These are phyloP conservation scores for Orcinus orca DNA, from an alignment of 2,113 vertebrate genomes.

Conservation along the genomic window DNA sequence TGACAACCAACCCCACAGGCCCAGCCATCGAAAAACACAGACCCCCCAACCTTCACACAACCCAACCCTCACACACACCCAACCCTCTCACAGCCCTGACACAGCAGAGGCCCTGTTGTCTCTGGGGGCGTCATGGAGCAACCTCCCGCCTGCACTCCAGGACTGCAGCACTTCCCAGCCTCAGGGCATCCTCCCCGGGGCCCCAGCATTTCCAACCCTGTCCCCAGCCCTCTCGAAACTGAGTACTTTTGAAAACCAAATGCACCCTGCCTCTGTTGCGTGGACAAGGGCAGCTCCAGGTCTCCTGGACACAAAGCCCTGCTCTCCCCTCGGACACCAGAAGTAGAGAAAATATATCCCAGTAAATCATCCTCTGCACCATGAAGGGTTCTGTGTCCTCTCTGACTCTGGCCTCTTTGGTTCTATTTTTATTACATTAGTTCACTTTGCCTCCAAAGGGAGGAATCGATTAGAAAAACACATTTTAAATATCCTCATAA, in stretches of 20 bases:
- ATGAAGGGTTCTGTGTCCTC: not conserved
- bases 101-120: not conserved
- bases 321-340: not conserved
- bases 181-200: not conserved
- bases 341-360: not conserved
- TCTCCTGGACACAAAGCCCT: not conserved
- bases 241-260: not conserved
- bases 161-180: not conserved
- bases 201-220: not conserved
- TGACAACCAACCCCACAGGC: not conserved
- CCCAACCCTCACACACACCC: not conserved
- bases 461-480: not conserved
- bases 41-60: too few species aligned
- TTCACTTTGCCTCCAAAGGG: not conserved
- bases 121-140: not conserved
- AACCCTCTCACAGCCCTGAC: not conserved
- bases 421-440: not conserved
- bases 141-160: not conserved
- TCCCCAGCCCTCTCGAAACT: not conserved
- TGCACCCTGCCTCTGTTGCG: not conserved
- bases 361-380: not conserved
- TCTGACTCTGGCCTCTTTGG: not conserved
- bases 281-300: not conserved
- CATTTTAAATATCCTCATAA: not conserved
- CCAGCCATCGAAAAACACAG: not conserved